Conservation (phyloP, 2,888 invertebrate genomes). For the Caenorhabditis sp. region DNA sequence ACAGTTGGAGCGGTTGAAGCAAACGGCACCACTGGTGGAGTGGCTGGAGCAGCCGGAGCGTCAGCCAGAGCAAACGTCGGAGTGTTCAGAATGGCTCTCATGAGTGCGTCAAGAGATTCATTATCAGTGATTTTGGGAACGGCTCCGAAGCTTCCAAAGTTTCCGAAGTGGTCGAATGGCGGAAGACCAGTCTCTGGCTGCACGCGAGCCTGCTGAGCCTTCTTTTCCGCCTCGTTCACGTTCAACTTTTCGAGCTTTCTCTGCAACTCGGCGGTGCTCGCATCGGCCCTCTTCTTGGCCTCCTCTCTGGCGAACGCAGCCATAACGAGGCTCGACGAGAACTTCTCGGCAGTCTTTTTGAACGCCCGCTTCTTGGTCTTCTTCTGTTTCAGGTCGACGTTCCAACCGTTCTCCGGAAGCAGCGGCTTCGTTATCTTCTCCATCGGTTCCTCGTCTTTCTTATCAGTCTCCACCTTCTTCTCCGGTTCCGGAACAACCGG, state of each 20-base stretch:
- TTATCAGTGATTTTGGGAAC: no score
- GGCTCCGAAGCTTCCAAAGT: no score
- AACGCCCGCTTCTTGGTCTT: not conserved
- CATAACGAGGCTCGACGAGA: not conserved
- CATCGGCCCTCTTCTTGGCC: constrained; percentile 26
- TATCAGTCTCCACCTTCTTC: not conserved
- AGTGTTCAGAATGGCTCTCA: no score
- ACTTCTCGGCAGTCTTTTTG: not conserved
- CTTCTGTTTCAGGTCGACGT: not conserved
- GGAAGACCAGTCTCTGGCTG: not conserved
- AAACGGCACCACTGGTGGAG: no score
- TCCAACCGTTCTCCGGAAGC: not conserved
- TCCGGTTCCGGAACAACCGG: not conserved
- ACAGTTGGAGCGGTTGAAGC: no score
- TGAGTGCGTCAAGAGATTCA: no score
- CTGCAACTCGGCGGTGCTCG: constrained; percentile 22
- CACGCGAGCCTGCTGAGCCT: not conserved
- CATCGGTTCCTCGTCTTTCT: not conserved
- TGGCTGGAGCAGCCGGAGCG: no score
- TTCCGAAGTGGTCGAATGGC: no score
- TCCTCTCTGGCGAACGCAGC: constrained; percentile 5
- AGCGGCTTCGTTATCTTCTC: not conserved
- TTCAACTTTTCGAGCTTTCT: constrained; percentile 21
- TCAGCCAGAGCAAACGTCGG: no score
- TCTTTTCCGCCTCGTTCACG: not conserved